Evolutionary conservation across 2,797 vertebrate species (phyloP), one percentile per base, ranked within the genome.

Genomic region (Karalla daura): DNA sequence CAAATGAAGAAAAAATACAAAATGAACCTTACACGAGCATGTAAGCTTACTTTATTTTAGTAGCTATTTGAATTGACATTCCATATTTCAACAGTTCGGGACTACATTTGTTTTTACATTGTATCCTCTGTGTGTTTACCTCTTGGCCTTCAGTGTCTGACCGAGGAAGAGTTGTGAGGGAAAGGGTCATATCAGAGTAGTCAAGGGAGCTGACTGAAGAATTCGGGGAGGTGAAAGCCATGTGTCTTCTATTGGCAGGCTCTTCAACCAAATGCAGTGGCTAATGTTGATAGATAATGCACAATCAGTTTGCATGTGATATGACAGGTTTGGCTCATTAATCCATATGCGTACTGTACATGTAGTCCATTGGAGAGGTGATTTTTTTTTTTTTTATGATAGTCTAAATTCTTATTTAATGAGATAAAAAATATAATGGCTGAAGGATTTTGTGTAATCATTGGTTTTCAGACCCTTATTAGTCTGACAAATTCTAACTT

Each of bases 171-270:
- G 65, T 54, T 33, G 78, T 75, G 53, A 81, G 77, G 50, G 80
- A 79, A 55, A 81, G 67, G 28, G 65, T 83, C 32, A 76, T 72
- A 46, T 86, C 86, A 35, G 82, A 87, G 81, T 80, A 78, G 71
- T 89, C 90, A 72, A 88, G 84, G 77, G 86, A 90, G 69, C 85
- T 86, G 46, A 82, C 75, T 28, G 86, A 89, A 64, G 89, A 91
- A 90, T 88, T 85, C 79, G 83, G 67, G 66, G 88, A 88, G 70
- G 84, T 78, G 32, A 78, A 60, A 23, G 46, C 50, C 44, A 70
- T 66, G 2, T 82, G 87, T 68, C 64, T 76, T 60, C 71, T 80
- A 74, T 72, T 80, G 74, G 80, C 77, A 66, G 80, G 62, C 24
- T 88, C 84, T 50, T 89, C 84, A 63, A 78, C 82, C 74, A 84